phyloP scores from a whole-genome alignment of 1,140 invertebrate species.

The Hyles euphorbiae region DNA sequence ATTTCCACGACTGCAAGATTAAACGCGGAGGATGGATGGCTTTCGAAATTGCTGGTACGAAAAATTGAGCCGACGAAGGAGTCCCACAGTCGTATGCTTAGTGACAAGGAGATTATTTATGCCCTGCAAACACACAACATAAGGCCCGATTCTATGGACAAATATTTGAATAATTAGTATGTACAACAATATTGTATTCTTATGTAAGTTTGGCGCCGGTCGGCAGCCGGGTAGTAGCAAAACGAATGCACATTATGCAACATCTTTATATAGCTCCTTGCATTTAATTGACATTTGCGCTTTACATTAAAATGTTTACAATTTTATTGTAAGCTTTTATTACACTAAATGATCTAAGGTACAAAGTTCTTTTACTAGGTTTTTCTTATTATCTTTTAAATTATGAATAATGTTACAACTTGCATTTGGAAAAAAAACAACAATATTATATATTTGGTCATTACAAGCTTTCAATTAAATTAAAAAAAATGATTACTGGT shows the following conservation, averaged over 20 bases:
- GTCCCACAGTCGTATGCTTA: conserved; percentile 95
- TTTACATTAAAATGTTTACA: conserved; percentile 10
- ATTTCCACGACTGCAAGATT: conserved; percentile 62
- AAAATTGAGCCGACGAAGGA: conserved; percentile 96
- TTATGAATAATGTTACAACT: no score
- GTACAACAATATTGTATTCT: conserved; percentile 57
- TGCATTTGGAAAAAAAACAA: no score
- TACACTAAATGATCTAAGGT: background rate
- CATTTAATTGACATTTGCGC: conserved; percentile 1
- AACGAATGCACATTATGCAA: conserved; percentile 54
- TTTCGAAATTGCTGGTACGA: conserved; percentile 91
- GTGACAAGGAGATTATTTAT: conserved; percentile 96
- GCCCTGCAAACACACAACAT: conserved; percentile 96
- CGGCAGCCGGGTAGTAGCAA: conserved; percentile 16
- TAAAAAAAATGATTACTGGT: no score
- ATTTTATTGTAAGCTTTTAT: background rate
- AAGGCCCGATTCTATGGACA: conserved; percentile 88
- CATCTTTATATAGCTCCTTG: conserved; percentile 46
- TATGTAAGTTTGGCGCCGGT: conserved; percentile 26
- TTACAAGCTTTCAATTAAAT: no score
- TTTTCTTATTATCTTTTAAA: no score
- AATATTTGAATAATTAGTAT: conserved; percentile 95
- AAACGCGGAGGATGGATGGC: conserved; percentile 86
- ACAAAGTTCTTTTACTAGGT: no score
- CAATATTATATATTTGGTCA: no score